phyloP scores from a whole-genome alignment of 1,140 invertebrate species.

The Orchestia grillus region DNA sequence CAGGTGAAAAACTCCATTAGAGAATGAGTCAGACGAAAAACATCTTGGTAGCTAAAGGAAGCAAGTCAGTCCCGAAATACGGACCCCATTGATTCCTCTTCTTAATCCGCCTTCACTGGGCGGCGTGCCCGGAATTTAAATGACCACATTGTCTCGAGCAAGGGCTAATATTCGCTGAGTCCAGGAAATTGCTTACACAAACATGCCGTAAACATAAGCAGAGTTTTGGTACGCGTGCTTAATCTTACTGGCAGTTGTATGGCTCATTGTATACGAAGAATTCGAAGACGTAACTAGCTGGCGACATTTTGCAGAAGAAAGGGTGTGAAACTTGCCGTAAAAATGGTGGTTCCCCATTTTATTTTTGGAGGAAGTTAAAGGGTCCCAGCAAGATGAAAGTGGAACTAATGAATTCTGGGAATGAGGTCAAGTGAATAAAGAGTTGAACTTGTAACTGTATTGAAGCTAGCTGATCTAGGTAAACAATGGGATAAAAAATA shows the following conservation, averaged over 20 bases:
- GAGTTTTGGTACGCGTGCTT: background rate
- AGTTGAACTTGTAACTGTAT: no score
- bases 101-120: slow-evolving; percentile 5
- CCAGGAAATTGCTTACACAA: background rate
- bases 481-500: no score
- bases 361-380: background rate
- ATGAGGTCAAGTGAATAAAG: no score
- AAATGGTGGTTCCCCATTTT: background rate
- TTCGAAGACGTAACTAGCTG: background rate
- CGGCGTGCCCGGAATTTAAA: slow-evolving; percentile 18
- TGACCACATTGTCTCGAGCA: background rate
- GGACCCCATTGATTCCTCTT: background rate
- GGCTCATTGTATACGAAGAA: background rate
- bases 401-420: no score
- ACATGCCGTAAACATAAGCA: slow-evolving; percentile 5
- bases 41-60: background rate
- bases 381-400: no score
- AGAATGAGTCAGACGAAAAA: background rate
- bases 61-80: background rate
- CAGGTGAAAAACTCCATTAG: background rate
- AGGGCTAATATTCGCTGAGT: background rate
- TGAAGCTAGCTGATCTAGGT: no score
- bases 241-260: background rate
- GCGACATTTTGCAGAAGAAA: background rate
- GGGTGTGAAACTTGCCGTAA: background rate